Base-by-base conservation (phyloP, 2,113 vertebrate species). In the Pyrgilauda ruficollis region DNA sequence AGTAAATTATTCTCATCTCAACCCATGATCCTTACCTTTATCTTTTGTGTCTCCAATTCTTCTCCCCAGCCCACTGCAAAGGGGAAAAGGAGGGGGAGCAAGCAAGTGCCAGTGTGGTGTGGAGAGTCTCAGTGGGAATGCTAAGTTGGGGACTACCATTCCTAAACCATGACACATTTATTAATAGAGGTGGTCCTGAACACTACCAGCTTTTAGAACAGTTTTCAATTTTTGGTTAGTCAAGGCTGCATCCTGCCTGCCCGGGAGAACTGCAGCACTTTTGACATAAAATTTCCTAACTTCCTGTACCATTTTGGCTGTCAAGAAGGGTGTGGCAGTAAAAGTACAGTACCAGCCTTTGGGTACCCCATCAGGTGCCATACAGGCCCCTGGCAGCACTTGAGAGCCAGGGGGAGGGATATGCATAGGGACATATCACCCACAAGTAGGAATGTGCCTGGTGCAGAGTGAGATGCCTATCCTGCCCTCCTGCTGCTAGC, bases 291-390 rank as follows among this genome's bases (percentile, higher is more conserved):
- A 67, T 63, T 50, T 81, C n/a, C 58, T 24, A 43, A 11, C 23
- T 13, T 20, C 26, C 30, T 24, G 11, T 53, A 43, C 17, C 11
- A 21, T 89, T 75, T 62, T 49, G 26, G 2, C 21, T 74, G 27
- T 61, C 63, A 61, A 79, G n/a, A 67, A 59, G 31, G 1, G 5
- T 1, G 3, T 26, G n/a, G 21, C n/a, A 50, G 43, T 10, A 56
- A 33, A 61, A 3, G 23, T 31, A 11, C 10, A 39, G 63, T 47
- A 16, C 26, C 47, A 67, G 7, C 21, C 26, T 72, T 52, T 67
- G 50, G 41, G 19, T 16, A 55, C 8, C 56, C 31, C 10, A 28
- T 9, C 5, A 8, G 6, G 21, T 33, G 13, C n/a, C 0, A 0
- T 12, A 52, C 11, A 69, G 39, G 15, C 13, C 18, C 23, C 21